A percentile compares a stretch with the other conserved stretches of the same genome.
These are phyloP conservation scores for Antennarius striatus DNA, from an alignment of 2,113 vertebrate genomes.

Conservation along the genomic window DNA sequence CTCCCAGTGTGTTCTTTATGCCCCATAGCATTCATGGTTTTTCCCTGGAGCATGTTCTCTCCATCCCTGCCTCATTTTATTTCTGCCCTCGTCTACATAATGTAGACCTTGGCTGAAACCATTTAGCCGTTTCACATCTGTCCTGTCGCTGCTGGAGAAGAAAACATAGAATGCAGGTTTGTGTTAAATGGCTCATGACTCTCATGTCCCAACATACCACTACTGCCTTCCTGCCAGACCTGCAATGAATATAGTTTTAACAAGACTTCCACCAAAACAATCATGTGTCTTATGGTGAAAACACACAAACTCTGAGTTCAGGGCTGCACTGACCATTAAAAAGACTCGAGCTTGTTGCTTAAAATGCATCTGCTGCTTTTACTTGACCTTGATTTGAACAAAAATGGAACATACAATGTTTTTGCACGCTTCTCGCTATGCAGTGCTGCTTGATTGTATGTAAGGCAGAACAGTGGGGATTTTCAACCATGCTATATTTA, in stretches of 20 bases:
- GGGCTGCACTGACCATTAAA: slow-evolving; percentile 13
- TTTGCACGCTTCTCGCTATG: background rate
- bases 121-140: slow-evolving; percentile 12
- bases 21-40: slow-evolving; percentile 12
- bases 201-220: slow-evolving; percentile 28
- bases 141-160: slow-evolving; percentile 38
- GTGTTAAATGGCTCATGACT: slow-evolving; percentile 57
- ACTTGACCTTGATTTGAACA: background rate
- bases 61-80: slow-evolving; percentile 16
- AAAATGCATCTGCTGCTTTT: background rate
- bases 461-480: slow-evolving; percentile 40
- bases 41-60: slow-evolving; percentile 24
- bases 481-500: slow-evolving; percentile 70
- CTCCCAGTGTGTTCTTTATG: slow-evolving; percentile 19
- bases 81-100: slow-evolving; percentile 39
- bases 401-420: background rate
- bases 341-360: background rate
- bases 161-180: slow-evolving; percentile 33
- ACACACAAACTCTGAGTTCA: slow-evolving; percentile 4
- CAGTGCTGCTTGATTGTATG: slow-evolving; percentile 27
- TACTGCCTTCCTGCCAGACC: slow-evolving; percentile 21
- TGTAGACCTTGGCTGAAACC: slow-evolving; percentile 44
- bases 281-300: slow-evolving; percentile 18
- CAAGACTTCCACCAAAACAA: slow-evolving; percentile 30
- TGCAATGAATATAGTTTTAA: slow-evolving; percentile 39